Conservation (phyloP, 2,888 invertebrate genomes). For the Drosophila mettleri region DNA sequence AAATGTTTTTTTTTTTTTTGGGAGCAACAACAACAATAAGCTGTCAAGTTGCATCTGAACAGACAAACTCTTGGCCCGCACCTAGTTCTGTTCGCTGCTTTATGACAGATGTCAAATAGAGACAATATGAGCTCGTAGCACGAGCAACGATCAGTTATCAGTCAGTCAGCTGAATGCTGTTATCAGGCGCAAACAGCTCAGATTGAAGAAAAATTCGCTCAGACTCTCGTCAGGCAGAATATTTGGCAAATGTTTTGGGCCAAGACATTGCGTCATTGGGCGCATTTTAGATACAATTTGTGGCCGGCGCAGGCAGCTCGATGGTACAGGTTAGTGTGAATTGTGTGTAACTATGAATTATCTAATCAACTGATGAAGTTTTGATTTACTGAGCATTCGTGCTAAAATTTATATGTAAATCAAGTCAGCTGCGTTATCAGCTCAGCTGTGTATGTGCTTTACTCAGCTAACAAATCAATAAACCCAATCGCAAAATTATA, state of each 20-base stretch:
- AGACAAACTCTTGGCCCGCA: no score
- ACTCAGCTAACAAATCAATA: conserved; percentile 20
- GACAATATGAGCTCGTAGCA: no score
- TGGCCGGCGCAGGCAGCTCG: neutral
- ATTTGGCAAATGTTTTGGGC: neutral
- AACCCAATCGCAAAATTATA: neutral
- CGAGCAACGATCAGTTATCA: neutral
- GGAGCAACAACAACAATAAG: no score
- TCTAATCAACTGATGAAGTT: neutral
- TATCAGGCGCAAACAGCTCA: conserved; percentile 9
- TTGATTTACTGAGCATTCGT: conserved; percentile 7
- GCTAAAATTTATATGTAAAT: neutral
- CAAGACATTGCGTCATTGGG: neutral
- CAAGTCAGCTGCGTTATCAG: neutral
- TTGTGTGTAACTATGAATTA: neutral
- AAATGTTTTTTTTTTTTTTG: no score
- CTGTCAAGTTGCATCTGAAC: no score
- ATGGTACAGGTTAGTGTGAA: neutral
- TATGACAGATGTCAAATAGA: no score
- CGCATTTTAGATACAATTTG: neutral
- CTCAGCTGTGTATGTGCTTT: neutral
- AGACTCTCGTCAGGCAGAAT: neutral
- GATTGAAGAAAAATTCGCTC: neutral
- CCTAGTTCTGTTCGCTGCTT: no score
- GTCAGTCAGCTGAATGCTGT: conserved; percentile 5